Base-by-base conservation (phyloP, 2,113 vertebrate genomes). In the Murina feae region DNA sequence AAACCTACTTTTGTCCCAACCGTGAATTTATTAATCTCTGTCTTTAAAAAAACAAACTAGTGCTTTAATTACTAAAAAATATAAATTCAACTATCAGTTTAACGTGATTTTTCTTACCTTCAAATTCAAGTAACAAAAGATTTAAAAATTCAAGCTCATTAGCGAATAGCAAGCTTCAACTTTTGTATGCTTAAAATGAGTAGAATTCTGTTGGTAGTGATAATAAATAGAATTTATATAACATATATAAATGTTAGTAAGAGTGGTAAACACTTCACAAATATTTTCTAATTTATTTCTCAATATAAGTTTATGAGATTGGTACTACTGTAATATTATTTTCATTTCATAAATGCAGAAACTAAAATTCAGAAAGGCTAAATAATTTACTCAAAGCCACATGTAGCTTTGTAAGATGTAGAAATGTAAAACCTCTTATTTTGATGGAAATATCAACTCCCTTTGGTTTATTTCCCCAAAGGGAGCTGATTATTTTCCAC, bases 401-500 rank as follows among this genome's bases (percentile, higher is more conserved):
- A 28, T 37, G 9, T 58, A 69, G 14, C 49, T 83, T 47, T 86
- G 49, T 83, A 80, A 86, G 30, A 72, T 42, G 18, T 60, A 91
- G 2, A 82, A 92, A 83, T 28, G 63, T 44, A 93, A 80, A 80
- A 44, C 12, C 23, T 71, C n/a, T 25, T 6, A 28, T 88, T 95
- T 63, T 63, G 49, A 68, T 39, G 63, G 10, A 82, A 94, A 83
- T 32, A 72, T 18, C 47, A 37, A 6, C 0, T 35, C 21, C 1
- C 25, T 92, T 79, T 81, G 39, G 25, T 89, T 94, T 80, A 81
- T 83, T 92, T 93, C 13, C 53, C 23, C 39, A 69, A 60, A n/a
- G 35, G 84, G 4, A 79, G 17, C 35, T 94, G 16, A 82, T 82
- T 92, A 51, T 84, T 68, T 89, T 63, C 25, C 7, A n/a, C 35